Base-by-base conservation (phyloP, 2,113 vertebrate genomes). In the Pongo abelii region DNA sequence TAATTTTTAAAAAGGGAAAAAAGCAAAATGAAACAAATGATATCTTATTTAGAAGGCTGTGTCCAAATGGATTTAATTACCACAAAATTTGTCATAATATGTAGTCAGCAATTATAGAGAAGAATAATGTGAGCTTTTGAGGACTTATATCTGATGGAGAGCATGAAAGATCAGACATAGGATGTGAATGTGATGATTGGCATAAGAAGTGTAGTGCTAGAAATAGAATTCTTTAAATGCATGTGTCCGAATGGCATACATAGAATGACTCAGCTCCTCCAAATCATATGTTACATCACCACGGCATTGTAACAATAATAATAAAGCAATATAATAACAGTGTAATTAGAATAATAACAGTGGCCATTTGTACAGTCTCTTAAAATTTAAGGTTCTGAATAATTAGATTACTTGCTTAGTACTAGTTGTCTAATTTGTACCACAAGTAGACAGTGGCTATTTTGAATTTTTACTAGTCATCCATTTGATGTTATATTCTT, bases 141-240 rank as follows among this genome's bases (percentile, higher is more conserved):
- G 78, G 17, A 78, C 38, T 64, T 94, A 25, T 74, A 84, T 90
- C 30, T 43, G 89, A n/a, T 13, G 32, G 70, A 80, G 40, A 88
- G 59, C 23, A 46, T 74, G 69, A 91, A 80, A 75, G 14, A 80
- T 84, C 25, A 80, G 83, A 69, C 43, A 77, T 32, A 67, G 38
- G 57, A 43, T 75, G 4, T 69, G 23, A 90, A 67, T 83, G 11
- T 70, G 59, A 80, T 93, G 52, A 86, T 72, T 90, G 75, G 8
- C 55, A 46, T 79, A 97, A 80, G 69, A 67, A 92, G 22, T 64
- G 1, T 61, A 48, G 25, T 75, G 59, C 74, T 20, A 91, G 59
- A 79, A 96, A 70, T 48, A 85, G 23, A 78, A 83, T 87, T 90
- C 86, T 85, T 90, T 85, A 89, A 93, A 93, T 75, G 30, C 13